Conservation (phyloP, 2,888 invertebrate genomes). For the Meteorus colon region DNA sequence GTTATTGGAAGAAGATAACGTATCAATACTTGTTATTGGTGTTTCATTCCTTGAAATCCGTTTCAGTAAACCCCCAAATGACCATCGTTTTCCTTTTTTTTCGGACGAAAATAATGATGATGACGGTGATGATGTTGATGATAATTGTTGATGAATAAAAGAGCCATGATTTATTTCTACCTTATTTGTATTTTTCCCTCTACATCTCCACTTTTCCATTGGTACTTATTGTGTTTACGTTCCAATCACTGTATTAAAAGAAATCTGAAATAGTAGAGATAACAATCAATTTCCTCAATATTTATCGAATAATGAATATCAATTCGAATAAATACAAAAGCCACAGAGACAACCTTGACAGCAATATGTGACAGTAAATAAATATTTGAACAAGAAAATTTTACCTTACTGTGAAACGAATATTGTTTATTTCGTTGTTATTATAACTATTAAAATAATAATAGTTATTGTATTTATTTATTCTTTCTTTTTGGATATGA, state of each 20-base stretch:
- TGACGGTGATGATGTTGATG: conserved; percentile 45
- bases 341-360: conserved; percentile 3
- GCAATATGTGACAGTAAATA: neutral
- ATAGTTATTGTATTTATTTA: neutral
- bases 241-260: neutral
- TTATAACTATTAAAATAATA: neutral
- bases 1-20: neutral
- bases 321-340: neutral
- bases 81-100: conserved; percentile 85
- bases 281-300: conserved; percentile 10
- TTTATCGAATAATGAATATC: neutral
- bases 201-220: conserved; percentile 63
- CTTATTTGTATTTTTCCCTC: conserved; percentile 55
- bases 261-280: neutral
- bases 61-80: conserved; percentile 85
- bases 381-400: conserved; percentile 5
- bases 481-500: no score
- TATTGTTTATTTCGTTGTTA: neutral
- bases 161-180: conserved; percentile 47
- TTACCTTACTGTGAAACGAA: neutral
- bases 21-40: neutral
- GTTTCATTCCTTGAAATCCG: conserved; percentile 76
- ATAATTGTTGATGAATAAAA: conserved; percentile 49
- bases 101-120: conserved; percentile 65
- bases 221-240: neutral